Evolutionary conservation across 2,113 vertebrate species (phyloP).

Genomic region (Cisticola juncidis): DNA sequence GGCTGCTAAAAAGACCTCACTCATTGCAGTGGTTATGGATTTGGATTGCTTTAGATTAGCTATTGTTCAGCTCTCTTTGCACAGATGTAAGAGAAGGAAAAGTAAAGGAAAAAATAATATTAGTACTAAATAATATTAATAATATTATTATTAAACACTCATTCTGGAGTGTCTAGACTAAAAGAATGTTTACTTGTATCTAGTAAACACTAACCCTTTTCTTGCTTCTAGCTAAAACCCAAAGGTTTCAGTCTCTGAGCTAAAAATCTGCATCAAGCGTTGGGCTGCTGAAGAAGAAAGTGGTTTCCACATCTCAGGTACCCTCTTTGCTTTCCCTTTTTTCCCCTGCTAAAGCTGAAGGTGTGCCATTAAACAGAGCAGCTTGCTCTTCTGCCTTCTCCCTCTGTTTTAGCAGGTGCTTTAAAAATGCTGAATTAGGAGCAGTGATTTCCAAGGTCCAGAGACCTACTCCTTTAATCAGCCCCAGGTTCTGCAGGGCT

Average conservation of each 20-base stretch:
- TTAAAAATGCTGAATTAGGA: not conserved
- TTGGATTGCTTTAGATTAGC: not conserved
- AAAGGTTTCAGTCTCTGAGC: not conserved
- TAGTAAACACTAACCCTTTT: not conserved
- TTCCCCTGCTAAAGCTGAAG: not conserved
- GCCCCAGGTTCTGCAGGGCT: not conserved
- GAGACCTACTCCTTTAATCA: not conserved
- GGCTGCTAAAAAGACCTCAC: not conserved
- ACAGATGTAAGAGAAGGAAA: not conserved
- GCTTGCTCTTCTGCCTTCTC: not conserved
- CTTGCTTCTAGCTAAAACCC: not conserved
- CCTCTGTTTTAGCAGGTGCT: not conserved
- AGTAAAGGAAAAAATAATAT: too few species aligned
- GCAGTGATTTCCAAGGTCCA: not conserved
- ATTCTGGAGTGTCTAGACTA: not conserved
- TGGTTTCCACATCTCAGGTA: not conserved
- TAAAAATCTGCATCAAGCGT: not conserved
- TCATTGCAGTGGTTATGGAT: not conserved
- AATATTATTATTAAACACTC: too few species aligned
- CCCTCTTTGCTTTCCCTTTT: not conserved
- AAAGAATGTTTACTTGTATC: not conserved
- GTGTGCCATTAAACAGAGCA: not conserved
- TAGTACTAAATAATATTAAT: too few species aligned
- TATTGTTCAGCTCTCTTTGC: not conserved
- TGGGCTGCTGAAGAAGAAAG: not conserved